Conservation (phyloP, 2,797 vertebrate genomes). For the Calcarius lapponicus region DNA sequence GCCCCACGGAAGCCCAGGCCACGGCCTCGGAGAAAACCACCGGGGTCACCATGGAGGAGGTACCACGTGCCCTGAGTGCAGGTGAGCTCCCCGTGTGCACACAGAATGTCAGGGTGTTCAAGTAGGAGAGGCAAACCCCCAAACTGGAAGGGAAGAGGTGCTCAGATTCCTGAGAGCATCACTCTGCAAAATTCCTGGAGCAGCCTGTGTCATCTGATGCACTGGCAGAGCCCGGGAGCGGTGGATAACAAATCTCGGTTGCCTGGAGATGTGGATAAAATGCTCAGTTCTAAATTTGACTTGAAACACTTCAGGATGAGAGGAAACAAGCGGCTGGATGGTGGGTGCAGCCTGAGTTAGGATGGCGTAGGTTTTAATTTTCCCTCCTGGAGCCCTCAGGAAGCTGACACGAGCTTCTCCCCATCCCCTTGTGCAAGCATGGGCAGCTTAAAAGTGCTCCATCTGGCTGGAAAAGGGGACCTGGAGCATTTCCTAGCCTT, state of each 20-base stretch:
- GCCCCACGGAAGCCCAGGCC: neutral
- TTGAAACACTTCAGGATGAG: neutral
- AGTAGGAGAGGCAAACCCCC: neutral
- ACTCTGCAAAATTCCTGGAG: neutral
- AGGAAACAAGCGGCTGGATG: neutral
- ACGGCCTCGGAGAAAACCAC: neutral
- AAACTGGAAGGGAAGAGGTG: rapidly evolving
- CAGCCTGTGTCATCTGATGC: neutral
- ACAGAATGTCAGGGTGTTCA: rapidly evolving
- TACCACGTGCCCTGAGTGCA: neutral
- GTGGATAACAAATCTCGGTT: neutral
- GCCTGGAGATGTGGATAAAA: neutral
- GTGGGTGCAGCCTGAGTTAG: neutral
- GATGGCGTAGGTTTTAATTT: neutral
- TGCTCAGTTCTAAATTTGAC: neutral
- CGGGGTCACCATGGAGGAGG: constrained; percentile 25
- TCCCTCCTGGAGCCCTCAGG: neutral
- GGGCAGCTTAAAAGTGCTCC: neutral
- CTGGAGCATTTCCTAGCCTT: neutral
- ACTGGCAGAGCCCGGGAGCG: rapidly evolving
- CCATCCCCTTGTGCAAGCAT: neutral
- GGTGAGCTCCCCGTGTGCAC: neutral
- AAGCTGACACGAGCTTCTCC: neutral
- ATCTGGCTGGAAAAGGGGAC: neutral
- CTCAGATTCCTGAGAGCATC: neutral